Conservation (phyloP, 2,113 vertebrate genomes). For the Motacilla alba region DNA sequence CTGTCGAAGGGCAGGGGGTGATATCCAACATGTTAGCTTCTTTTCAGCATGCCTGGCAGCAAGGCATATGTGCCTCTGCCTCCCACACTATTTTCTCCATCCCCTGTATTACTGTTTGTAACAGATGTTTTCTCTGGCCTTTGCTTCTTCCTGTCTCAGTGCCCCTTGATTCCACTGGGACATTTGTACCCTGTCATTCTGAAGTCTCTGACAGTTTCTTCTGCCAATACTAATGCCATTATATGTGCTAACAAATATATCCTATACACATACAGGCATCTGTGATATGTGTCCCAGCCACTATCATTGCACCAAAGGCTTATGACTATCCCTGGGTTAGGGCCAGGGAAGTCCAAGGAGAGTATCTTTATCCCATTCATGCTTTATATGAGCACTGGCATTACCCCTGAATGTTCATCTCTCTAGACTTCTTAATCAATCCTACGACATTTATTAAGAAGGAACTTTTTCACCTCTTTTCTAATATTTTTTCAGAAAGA, state of each 20-base stretch:
- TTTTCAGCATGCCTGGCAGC: constrained; percentile 23
- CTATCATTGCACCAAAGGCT: background rate
- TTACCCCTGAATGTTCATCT: background rate
- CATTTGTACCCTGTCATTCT: background rate
- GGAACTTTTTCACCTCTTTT: background rate
- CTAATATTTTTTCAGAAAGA: background rate
- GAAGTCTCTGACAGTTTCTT: background rate
- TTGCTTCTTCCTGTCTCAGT: background rate
- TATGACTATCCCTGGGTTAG: background rate
- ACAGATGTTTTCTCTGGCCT: constrained; percentile 48
- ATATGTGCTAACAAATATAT: background rate
- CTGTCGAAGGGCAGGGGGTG: background rate
- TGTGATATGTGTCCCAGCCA: background rate
- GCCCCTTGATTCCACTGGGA: background rate
- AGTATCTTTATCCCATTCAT: background rate
- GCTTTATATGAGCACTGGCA: background rate
- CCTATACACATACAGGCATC: background rate
- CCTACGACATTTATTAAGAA: background rate
- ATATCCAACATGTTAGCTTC: background rate
- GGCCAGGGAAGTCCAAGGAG: background rate
- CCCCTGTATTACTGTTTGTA: background rate
- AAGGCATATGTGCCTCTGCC: background rate
- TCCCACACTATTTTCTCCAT: background rate
- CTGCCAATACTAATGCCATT: background rate
- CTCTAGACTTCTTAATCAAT: background rate